These are phyloP conservation scores for Pristionchus arcanus DNA, from an alignment of 2,888 invertebrate species.

Conservation along the genomic window DNA sequence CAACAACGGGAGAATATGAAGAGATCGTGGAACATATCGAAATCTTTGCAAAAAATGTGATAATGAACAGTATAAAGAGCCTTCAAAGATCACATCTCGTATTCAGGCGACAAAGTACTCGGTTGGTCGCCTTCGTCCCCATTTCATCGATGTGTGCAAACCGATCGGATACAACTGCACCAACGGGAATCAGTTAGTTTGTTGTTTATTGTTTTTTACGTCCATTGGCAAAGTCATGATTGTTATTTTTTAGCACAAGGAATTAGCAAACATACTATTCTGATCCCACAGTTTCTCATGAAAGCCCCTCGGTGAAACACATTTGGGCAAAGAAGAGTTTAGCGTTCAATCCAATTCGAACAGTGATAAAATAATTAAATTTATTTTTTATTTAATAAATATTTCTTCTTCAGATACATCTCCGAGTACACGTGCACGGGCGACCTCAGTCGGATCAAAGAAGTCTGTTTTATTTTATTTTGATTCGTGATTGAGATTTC, in stretches of 20 bases:
- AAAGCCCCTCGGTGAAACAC: too few species aligned
- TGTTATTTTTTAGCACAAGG: background rate
- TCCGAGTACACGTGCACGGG: constrained; percentile 66
- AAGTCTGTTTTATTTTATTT: constrained; percentile 55
- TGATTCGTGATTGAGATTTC: too few species aligned
- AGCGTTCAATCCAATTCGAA: too few species aligned
- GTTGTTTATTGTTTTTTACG: too few species aligned
- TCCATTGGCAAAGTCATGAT: too few species aligned
- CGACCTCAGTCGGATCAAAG: constrained; percentile 57
- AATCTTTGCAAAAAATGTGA: background rate
- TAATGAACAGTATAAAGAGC: background rate
- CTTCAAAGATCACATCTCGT: background rate
- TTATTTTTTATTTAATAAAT: background rate
- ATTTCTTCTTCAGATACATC: constrained; percentile 57
- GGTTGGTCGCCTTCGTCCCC: constrained; percentile 92
- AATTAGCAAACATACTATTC: background rate
- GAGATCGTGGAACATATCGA: background rate
- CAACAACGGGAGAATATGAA: background rate
- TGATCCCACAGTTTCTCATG: background rate
- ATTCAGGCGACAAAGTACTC: constrained; percentile 93
- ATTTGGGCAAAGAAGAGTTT: too few species aligned
- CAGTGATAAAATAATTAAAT: background rate
- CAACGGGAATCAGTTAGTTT: constrained; percentile 33
- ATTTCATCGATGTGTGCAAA: constrained; percentile 91
- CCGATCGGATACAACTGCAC: constrained; percentile 82